These are phyloP conservation scores for Halotydeus destructor DNA, from an alignment of 1,140 invertebrate species.

Conservation along the genomic window DNA sequence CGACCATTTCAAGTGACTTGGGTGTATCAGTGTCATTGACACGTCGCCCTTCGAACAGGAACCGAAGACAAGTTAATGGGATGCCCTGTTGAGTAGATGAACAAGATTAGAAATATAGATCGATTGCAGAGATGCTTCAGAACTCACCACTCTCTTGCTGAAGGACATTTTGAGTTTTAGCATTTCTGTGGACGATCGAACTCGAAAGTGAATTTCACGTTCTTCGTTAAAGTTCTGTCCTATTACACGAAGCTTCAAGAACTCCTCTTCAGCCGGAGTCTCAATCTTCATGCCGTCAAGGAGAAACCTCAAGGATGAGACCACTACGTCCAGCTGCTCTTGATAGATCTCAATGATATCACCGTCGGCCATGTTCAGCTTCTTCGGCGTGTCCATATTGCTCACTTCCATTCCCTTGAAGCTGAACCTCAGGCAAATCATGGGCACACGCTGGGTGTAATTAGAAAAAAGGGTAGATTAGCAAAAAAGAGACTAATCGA, in stretches of 20 bases:
- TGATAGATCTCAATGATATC: conserved; percentile 54
- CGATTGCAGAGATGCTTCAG: too few species aligned
- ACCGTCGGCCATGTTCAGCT: conserved; percentile 50
- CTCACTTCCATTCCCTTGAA: conserved; percentile 56
- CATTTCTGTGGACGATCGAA: conserved; percentile 58
- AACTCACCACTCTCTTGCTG: conserved; percentile 6
- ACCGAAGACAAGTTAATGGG: conserved; percentile 29
- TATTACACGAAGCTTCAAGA: conserved; percentile 52
- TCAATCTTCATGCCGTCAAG: too few species aligned
- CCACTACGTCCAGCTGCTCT: conserved; percentile 1
- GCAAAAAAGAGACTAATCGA: too few species aligned
- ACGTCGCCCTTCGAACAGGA: conserved; percentile 53
- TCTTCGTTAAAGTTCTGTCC: conserved; percentile 55
- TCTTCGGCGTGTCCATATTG: conserved; percentile 55
- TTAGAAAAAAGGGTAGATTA: too few species aligned
- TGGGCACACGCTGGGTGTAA: conserved; percentile 22
- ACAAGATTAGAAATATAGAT: too few species aligned
- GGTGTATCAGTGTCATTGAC: conserved; percentile 60
- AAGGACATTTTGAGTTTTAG: conserved; percentile 26
- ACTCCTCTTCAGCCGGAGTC: too few species aligned
- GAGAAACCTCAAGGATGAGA: too few species aligned
- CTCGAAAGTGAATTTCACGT: conserved; percentile 60
- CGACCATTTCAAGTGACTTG: conserved; percentile 50
- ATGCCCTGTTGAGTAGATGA: too few species aligned
- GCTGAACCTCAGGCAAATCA: conserved; percentile 36